Evolutionary conservation across 1,140 invertebrate species (phyloP).

Genomic region (Ctenoplectra terminalis): DNA sequence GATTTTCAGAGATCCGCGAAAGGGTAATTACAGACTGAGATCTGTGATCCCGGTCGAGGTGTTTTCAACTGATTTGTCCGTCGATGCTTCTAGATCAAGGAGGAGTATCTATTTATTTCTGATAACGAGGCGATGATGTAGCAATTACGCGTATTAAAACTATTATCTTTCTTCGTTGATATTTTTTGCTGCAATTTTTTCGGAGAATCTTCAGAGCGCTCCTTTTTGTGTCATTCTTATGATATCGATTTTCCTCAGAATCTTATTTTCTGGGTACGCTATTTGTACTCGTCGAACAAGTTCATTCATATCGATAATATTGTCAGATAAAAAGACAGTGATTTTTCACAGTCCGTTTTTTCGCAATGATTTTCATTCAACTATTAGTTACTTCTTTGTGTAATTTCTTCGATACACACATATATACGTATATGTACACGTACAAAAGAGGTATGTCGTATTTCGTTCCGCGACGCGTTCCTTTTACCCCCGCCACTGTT

Average conservation of each 20-base stretch:
- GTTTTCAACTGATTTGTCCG: not conserved
- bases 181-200: not conserved
- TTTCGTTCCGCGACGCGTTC: not conserved
- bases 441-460: not conserved
- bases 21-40: not conserved
- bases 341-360: not conserved
- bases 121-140: not conserved
- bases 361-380: not conserved
- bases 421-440: too few relatives aligned
- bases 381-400: not conserved
- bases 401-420: not conserved
- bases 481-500: not conserved
- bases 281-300: not conserved
- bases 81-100: not conserved
- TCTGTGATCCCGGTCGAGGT: not conserved
- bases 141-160: not conserved
- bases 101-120: not conserved
- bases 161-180: not conserved
- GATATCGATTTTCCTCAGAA: not conserved
- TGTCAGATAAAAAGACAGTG: not conserved
- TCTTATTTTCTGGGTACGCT: too few relatives aligned
- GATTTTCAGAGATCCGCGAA: conserved; percentile 10
- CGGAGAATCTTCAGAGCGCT: too few relatives aligned
- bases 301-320: not conserved
- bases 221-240: not conserved